phyloP scores from a whole-genome alignment of 1,140 invertebrate genomes.

The Ips nitidus region DNA sequence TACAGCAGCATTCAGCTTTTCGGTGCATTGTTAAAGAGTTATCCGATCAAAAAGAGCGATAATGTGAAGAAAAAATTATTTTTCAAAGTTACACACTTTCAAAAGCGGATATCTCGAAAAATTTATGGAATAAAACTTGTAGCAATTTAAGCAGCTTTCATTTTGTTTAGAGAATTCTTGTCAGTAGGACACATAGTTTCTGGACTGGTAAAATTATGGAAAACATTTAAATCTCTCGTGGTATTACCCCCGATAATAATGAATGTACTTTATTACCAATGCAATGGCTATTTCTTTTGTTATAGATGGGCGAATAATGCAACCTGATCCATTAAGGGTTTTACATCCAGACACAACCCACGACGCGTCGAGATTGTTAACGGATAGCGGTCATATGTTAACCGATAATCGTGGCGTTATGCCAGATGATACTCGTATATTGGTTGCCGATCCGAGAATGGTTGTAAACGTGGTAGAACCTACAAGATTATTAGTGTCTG shows the following conservation, averaged over 20 bases:
- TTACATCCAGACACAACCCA: slow-evolving; percentile 41
- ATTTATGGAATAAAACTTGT: too few relatives aligned
- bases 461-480: slow-evolving; percentile 47
- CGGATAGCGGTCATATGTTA: slow-evolving; percentile 43
- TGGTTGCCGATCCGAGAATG: slow-evolving; percentile 39
- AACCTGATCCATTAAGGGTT: slow-evolving; percentile 42
- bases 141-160: too few relatives aligned
- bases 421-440: slow-evolving; percentile 40
- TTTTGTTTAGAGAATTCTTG: too few relatives aligned
- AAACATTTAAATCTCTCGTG: too few relatives aligned
- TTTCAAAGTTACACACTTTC: too few relatives aligned
- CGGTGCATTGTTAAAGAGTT: too few relatives aligned
- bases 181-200: too few relatives aligned
- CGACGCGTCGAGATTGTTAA: slow-evolving; percentile 43
- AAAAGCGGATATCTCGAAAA: too few relatives aligned
- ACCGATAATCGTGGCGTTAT: slow-evolving; percentile 41
- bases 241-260: not conserved
- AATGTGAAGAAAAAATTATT: too few relatives aligned
- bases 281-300: not conserved
- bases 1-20: too few relatives aligned
- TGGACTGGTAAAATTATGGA: too few relatives aligned
- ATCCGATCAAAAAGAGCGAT: too few relatives aligned
- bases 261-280: not conserved
- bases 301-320: slow-evolving; percentile 40
- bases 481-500: slow-evolving; percentile 42